phyloP scores from a whole-genome alignment of 2,797 vertebrate genomes.

The Cryptoblepharus egeriae region DNA sequence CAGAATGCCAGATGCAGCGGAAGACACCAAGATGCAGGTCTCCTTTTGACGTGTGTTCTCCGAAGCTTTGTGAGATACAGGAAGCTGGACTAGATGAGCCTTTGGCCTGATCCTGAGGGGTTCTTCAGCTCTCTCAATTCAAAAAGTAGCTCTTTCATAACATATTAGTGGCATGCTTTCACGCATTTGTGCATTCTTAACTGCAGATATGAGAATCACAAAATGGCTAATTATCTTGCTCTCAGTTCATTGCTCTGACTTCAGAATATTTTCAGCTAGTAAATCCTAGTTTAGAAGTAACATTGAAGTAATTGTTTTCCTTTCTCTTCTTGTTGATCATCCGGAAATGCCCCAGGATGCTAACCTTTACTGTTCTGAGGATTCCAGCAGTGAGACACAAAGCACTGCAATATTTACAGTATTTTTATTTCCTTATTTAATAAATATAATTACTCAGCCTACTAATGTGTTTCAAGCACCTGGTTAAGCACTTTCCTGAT shows the following conservation, averaged over 20 bases:
- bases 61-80: no score
- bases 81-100: no score
- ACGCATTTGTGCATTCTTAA: neutral
- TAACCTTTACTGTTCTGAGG: neutral
- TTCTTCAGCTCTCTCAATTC: no score
- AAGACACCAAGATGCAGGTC: no score
- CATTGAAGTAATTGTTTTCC: neutral
- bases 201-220: neutral
- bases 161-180: no score
- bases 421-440: neutral
- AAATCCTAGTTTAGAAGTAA: neutral
- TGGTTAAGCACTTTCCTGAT: constrained; percentile 20
- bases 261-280: neutral
- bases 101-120: no score
- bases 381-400: neutral
- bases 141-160: no score
- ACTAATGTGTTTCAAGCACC: constrained; percentile 10
- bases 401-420: neutral
- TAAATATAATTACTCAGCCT: neutral
- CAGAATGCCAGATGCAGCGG: no score
- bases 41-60: no score
- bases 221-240: neutral
- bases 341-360: neutral
- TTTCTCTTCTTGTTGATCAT: neutral
- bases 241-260: neutral